Conservation (phyloP, 2,888 invertebrate species). For the Amphipyra berbera region DNA sequence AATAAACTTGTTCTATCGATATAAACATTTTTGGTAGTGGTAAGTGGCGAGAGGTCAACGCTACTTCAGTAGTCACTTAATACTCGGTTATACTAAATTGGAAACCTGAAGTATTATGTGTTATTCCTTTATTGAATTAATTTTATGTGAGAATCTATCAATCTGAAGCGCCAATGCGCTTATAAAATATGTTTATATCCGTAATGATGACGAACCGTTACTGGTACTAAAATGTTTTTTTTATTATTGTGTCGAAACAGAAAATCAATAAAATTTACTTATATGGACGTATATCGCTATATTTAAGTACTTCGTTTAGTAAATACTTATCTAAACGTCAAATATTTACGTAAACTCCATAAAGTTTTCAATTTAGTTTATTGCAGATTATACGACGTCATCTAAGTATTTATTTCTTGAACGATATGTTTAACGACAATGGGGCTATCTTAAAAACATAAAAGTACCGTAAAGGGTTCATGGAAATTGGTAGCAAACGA, state of each 20-base stretch:
- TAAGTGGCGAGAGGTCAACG: conserved; percentile 62
- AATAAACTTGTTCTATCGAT: conserved; percentile 60
- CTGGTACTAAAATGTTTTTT: background rate
- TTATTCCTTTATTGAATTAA: conserved; percentile 38
- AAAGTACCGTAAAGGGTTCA: conserved; percentile 37
- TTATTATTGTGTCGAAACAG: background rate
- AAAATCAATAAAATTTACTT: conserved; percentile 12
- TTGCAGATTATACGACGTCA: conserved; percentile 28
- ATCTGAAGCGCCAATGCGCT: background rate
- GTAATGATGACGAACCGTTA: conserved; percentile 9
- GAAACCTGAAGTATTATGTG: conserved; percentile 40
- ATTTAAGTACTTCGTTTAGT: conserved; percentile 15
- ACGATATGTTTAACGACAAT: conserved; percentile 41
- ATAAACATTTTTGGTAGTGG: conserved; percentile 47
- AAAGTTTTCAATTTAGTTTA: conserved; percentile 43
- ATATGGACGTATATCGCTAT: conserved; percentile 8
- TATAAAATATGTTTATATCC: background rate
- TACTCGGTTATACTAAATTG: conserved; percentile 60
- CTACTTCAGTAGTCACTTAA: conserved; percentile 69
- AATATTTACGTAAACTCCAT: conserved; percentile 37
- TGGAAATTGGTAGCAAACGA: conserved; percentile 37
- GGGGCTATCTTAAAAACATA: conserved; percentile 35
- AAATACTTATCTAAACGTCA: conserved; percentile 29
- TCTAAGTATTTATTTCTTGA: conserved; percentile 17
- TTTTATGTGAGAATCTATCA: conserved; percentile 20